Evolutionary conservation across 2,888 invertebrate genomes (phyloP), one percentile per base, ranked within the genome.

Genomic region (Oeneis ivallda): DNA sequence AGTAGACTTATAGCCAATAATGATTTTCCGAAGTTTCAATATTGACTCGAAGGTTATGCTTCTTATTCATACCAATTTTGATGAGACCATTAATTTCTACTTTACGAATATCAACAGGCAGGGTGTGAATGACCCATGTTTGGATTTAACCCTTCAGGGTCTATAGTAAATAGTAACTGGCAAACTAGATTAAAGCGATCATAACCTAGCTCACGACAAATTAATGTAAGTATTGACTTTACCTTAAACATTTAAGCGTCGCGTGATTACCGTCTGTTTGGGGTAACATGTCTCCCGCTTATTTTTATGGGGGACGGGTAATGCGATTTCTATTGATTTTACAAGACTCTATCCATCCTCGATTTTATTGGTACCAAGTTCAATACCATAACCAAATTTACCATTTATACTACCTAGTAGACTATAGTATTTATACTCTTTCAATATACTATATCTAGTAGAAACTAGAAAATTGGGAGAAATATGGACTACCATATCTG

Each of bases 221-320:
- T 17, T 11, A 59, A 11, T 67, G 26, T n/a, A n/a, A n/a, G n/a
- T 58, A 64, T 53, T 58, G 62, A 62, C 62, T 68, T 45, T 19
- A 15, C 52, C 37, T 10, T 54, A 39, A 66, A 64, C 66, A 64
- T 64, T 53, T 47, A 26, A 64, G 56, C 49, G 53, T 69, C 32
- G 69, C 69, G 69, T 69, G 69, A 13, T 45, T n/a, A 3, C 37
- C 17, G 64, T 41, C 64, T 54, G 59, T 64, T 61, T 62, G 58
- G 57, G 58, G 45, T 37, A 26, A 26, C 39, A 50, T 59, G 67
- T 65, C 67, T 64, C 52, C 26, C 32, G 59, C 39, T 64, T 64
- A 49, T 61, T 57, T 39, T 57, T 39, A 26, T 26, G 34, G 17
- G 7, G 45, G 58, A 58, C 45, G 7, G 43, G 10, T 45, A 58